These are phyloP conservation scores for Propithecus perrieri DNA, from an alignment of 2,797 vertebrate species.

Conservation along the genomic window DNA sequence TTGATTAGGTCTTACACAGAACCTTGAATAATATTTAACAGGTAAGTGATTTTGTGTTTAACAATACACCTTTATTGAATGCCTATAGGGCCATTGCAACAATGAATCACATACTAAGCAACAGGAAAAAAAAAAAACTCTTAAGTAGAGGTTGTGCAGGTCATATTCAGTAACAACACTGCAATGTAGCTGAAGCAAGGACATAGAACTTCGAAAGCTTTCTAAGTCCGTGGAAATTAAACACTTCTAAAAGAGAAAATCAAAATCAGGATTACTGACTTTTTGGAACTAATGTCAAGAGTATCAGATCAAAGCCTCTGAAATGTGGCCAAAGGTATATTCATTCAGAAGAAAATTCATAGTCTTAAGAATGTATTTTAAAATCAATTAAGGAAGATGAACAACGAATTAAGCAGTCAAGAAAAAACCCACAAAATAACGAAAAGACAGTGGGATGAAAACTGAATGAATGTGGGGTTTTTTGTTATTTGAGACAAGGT, in stretches of 20 bases:
- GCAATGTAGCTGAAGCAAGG: background rate
- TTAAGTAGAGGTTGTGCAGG: background rate
- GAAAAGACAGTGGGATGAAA: background rate
- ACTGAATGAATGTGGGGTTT: background rate
- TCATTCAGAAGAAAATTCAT: background rate
- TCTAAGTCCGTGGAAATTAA: background rate
- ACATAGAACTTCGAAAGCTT: background rate
- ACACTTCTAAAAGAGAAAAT: background rate
- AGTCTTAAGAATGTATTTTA: conserved; percentile 17
- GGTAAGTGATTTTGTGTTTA: background rate
- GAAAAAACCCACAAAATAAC: background rate
- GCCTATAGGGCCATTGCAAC: background rate
- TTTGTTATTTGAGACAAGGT: background rate
- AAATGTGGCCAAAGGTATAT: background rate
- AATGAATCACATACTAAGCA: background rate
- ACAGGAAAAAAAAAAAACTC: background rate
- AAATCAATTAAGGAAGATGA: background rate
- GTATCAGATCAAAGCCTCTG: background rate
- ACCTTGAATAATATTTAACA: background rate
- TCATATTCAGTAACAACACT: background rate
- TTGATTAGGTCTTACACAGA: background rate
- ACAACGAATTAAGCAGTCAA: background rate
- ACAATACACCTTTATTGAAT: background rate
- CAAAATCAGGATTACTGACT: background rate
- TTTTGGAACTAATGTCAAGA: background rate